Percentiles rank a stretch among this genome's conserved stretches.
phyloP scores from a whole-genome alignment of 2,113 vertebrate species.

The Psilopsiagon aymara region DNA sequence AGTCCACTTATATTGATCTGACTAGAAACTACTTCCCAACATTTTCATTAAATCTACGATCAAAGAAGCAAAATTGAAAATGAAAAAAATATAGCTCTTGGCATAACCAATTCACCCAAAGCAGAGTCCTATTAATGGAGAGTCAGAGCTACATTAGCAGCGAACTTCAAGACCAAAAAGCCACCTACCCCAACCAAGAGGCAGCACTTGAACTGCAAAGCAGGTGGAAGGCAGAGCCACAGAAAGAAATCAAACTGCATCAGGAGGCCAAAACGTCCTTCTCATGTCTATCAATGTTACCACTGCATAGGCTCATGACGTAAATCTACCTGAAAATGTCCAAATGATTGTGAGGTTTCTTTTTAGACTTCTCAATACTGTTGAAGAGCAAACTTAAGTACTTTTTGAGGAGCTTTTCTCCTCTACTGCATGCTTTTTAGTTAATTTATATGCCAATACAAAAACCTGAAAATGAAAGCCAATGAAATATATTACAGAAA shows the following conservation, averaged over 20 bases:
- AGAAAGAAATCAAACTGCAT: not conserved
- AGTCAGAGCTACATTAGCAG: not conserved
- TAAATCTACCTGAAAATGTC: not conserved
- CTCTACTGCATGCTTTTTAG: not conserved
- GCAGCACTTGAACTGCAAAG: not conserved
- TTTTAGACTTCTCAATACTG: not conserved
- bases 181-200: not conserved
- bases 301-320: not conserved
- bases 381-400: not conserved
- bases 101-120: not conserved
- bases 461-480: not conserved
- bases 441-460: not conserved
- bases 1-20: not conserved
- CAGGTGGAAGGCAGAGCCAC: not conserved
- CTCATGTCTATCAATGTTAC: not conserved
- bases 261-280: not conserved
- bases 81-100: not conserved
- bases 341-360: not conserved
- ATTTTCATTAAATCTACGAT: constrained; percentile 4
- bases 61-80: constrained; percentile 19
- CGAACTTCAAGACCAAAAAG: not conserved
- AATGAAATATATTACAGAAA: not conserved
- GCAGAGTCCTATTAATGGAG: not conserved
- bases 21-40: not conserved
- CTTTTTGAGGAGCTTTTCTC: not conserved